Evolutionary conservation across 2,113 vertebrate genomes (phyloP).

Genomic region (Malurus melanocephalus): DNA sequence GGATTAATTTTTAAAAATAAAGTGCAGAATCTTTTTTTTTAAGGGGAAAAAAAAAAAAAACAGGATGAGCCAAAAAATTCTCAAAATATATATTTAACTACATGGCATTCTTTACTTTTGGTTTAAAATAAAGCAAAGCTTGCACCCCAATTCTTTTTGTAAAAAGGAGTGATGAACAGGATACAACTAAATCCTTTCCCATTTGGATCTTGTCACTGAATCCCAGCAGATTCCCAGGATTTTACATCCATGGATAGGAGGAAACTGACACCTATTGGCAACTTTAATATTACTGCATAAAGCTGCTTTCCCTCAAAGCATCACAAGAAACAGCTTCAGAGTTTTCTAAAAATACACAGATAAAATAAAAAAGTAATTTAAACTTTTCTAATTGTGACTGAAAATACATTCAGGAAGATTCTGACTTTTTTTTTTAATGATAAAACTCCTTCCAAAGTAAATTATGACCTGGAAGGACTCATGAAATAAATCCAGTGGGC

Average conservation of each 20-base stretch:
- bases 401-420: neutral
- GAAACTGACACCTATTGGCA: slow-evolving; percentile 69
- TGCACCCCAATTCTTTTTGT: neutral
- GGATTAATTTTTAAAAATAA: neutral
- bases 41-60: neutral
- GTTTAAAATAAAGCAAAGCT: neutral
- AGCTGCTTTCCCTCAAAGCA: neutral
- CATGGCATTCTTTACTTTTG: neutral
- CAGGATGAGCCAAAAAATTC: neutral
- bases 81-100: neutral
- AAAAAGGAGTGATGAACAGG: neutral
- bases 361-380: neutral
- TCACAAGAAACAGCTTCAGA: neutral
- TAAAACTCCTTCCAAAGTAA: neutral
- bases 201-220: neutral
- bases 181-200: neutral
- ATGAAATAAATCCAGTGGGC: neutral
- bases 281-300: slow-evolving; percentile 51
- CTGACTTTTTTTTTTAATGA: neutral
- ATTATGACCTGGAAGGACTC: neutral
- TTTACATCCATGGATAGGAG: slow-evolving; percentile 22
- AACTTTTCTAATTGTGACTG: neutral
- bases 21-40: neutral
- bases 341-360: neutral
- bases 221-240: neutral